phyloP scores from a whole-genome alignment of 2,797 vertebrate genomes.

The Danionella dracula region DNA sequence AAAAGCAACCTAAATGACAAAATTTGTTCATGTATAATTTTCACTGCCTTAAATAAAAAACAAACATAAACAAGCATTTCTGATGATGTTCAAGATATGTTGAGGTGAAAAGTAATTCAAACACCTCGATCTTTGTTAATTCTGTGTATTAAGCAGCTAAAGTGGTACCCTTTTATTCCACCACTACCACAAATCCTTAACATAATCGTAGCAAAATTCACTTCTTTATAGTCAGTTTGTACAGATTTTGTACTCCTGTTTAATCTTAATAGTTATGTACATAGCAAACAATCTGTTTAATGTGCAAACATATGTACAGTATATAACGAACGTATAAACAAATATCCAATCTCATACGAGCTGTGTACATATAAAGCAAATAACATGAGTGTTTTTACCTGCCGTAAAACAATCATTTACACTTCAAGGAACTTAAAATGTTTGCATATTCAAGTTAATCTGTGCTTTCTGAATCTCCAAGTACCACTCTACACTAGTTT shows the following conservation, averaged over 20 bases:
- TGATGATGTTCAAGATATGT: neutral
- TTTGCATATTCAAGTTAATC: constrained; percentile 50
- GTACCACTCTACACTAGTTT: constrained; percentile 22
- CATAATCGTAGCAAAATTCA: constrained; percentile 4
- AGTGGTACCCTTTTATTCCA: constrained; percentile 22
- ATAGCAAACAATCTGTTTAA: constrained; percentile 47
- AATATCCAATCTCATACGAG: constrained; percentile 40
- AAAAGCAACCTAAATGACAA: too few relatives aligned
- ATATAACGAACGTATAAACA: constrained; percentile 58
- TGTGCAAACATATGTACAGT: constrained; percentile 58
- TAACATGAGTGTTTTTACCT: too few relatives aligned
- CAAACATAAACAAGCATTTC: neutral
- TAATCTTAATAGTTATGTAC: constrained; percentile 53
- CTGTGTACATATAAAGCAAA: constrained; percentile 34
- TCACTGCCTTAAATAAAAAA: neutral
- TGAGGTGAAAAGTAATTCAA: constrained; percentile 1
- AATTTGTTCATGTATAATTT: too few relatives aligned
- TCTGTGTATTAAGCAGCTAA: constrained; percentile 26
- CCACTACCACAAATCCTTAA: too few relatives aligned
- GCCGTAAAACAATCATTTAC: constrained; percentile 67
- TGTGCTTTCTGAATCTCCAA: constrained; percentile 49
- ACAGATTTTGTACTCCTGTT: constrained; percentile 43
- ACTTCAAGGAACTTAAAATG: constrained; percentile 43
- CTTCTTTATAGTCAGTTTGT: constrained; percentile 60
- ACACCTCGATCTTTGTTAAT: too few relatives aligned